Evolutionary conservation across 2,113 vertebrate genomes (phyloP).

Genomic region (Sinocyclocheilus rhinocerous): DNA sequence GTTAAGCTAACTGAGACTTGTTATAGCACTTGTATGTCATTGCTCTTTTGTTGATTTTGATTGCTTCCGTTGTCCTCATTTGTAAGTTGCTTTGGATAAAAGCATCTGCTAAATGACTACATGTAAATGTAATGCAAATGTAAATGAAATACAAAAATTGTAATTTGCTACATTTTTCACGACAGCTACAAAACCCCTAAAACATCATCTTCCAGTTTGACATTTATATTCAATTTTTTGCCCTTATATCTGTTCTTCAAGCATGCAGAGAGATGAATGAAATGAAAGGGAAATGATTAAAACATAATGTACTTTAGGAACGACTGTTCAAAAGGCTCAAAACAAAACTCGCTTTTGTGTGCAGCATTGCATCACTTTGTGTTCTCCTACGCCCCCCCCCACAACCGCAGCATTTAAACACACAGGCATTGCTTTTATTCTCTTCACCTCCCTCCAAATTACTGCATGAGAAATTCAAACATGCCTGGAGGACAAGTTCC

Average conservation of each 20-base stretch:
- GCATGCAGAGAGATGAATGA: neutral
- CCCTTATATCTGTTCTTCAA: neutral
- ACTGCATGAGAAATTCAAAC: constrained; percentile 52
- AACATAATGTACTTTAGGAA: constrained; percentile 4
- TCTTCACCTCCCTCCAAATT: constrained; percentile 34
- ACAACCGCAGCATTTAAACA: constrained; percentile 2
- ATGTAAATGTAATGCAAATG: no score
- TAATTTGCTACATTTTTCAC: neutral
- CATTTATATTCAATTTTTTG: neutral
- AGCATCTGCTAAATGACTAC: no score
- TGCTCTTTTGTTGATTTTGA: no score
- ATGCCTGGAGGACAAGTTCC: constrained; percentile 9
- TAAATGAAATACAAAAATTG: neutral
- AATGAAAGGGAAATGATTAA: constrained; percentile 1
- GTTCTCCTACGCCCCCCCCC: constrained; percentile 10
- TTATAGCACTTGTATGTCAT: no score
- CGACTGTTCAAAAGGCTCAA: constrained; percentile 11
- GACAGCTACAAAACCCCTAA: neutral
- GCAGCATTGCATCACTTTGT: constrained; percentile 27
- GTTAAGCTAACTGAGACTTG: no score
- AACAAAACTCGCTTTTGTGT: neutral
- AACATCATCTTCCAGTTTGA: neutral
- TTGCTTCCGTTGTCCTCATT: no score
- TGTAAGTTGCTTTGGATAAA: no score
- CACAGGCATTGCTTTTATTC: constrained; percentile 34